Evolutionary conservation across 1,140 invertebrate species (phyloP).

Genomic region (Reticulitermes speratus): DNA sequence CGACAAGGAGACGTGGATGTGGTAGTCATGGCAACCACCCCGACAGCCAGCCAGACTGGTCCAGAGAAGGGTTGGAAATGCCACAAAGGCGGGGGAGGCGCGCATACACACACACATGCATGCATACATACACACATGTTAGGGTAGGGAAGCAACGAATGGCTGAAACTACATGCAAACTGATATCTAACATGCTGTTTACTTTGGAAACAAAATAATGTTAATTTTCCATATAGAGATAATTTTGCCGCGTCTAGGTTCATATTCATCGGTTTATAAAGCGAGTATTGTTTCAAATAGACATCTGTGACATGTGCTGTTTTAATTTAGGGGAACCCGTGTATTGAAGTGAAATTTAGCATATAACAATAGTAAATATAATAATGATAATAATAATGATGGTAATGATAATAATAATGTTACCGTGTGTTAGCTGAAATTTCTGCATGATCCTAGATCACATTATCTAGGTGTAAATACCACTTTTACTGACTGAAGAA

Average conservation of each 20-base stretch:
- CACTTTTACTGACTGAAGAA: too few species aligned
- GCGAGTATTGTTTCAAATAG: too few species aligned
- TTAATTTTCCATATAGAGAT: too few species aligned
- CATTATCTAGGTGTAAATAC: too few species aligned
- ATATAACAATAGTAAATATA: neutral
- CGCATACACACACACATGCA: neutral
- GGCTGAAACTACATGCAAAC: neutral
- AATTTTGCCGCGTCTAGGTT: too few species aligned
- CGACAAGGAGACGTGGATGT: conserved; percentile 15
- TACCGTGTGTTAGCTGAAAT: too few species aligned
- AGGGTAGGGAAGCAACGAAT: neutral
- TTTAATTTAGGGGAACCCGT: too few species aligned
- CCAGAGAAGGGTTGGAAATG: neutral
- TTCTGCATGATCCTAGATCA: too few species aligned
- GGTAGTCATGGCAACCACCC: conserved; percentile 5
- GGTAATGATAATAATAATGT: too few species aligned
- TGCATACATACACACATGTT: neutral
- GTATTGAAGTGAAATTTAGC: neutral
- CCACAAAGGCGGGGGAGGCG: conserved; percentile 12
- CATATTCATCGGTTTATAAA: too few species aligned
- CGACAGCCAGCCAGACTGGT: neutral
- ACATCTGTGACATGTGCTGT: too few species aligned
- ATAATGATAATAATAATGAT: too few species aligned
- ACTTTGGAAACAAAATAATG: neutral
- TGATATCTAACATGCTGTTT: neutral